phyloP scores from a whole-genome alignment of 2,797 vertebrate species.

The Coregonus suidteri region DNA sequence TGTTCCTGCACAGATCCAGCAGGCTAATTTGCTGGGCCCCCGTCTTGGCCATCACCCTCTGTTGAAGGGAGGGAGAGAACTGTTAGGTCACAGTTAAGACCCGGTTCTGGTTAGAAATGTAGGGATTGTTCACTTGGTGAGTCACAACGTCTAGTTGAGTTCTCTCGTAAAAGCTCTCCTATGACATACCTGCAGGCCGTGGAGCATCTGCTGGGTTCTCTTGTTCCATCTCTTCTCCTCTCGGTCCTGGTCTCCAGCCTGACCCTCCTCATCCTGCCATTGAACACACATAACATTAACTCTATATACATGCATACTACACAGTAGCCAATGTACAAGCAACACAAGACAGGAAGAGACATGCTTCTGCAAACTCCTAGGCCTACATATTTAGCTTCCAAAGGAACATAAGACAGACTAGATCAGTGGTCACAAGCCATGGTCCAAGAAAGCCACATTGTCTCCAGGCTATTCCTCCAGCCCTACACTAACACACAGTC shows the following conservation, averaged over 20 bases:
- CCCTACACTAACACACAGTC: too few relatives aligned
- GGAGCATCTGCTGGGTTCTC: conserved; percentile 90
- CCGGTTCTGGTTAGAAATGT: too few relatives aligned
- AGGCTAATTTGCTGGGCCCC: conserved; percentile 96
- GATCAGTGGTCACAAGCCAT: too few relatives aligned
- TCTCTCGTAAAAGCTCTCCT: background rate
- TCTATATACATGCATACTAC: background rate
- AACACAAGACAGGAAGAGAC: background rate
- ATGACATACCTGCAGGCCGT: conserved; percentile 80
- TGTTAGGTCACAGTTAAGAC: conserved; percentile 2
- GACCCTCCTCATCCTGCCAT: conserved; percentile 84
- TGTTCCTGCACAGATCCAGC: conserved; percentile 95
- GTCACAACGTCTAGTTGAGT: too few relatives aligned
- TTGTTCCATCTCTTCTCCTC: conserved; percentile 91
- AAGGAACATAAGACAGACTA: too few relatives aligned
- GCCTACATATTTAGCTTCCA: too few relatives aligned
- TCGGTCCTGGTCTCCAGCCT: conserved; percentile 87
- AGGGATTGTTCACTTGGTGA: too few relatives aligned
- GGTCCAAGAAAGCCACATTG: too few relatives aligned
- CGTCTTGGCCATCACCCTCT: conserved; percentile 95
- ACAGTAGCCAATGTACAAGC: background rate
- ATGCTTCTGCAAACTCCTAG: background rate
- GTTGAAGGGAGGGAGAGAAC: conserved; percentile 7
- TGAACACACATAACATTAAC: conserved; percentile 7
- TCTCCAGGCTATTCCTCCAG: too few relatives aligned